Base-by-base conservation (phyloP, 2,113 vertebrate species). In the Symphodus melops region DNA sequence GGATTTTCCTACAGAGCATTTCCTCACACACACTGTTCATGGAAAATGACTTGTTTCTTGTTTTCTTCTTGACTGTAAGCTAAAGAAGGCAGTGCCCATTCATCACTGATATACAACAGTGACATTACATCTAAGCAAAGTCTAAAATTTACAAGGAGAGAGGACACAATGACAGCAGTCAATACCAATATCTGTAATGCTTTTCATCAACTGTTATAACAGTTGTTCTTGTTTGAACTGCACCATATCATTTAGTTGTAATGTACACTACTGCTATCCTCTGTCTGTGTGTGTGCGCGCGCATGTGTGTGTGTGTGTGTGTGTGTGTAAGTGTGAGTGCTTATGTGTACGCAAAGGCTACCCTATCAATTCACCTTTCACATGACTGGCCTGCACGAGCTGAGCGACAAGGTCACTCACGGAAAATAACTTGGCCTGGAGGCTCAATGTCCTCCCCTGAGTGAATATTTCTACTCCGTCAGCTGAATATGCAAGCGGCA, bases 371-470 rank as follows among this genome's bases (percentile, higher is more conserved):
- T 49, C 49, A 64, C 48, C 61, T 67, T 59, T 66, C 62, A 81
- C 64, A 75, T 66, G 77, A 77, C 36, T 20, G 33, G 62, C 46
- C 59, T 69, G 68, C 81, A 68, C 19, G 54, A 59, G 62, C 49
- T 75, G 58, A 81, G 82, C 21, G 21, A 89, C 84, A 89, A 88
- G 85, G 79, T 91, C 81, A 82, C 56, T 67, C 8, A 17, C 9
- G 20, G 64, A 64, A 61, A 73, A 65, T 53, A 65, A 72, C 39
- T 51, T 54, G 60, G 70, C 64, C 59, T 48, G n/a, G 52, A 16
- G 78, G 67, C 77, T 88, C 81, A 48, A 81, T 90, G 89, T 73
- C 86, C 41, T 39, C 81, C 71, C 61, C 71, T 81, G 72, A 86
- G 81, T 77, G 87, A 77, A 77, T 61, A 68, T 82, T 89, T 89